Evolutionary conservation across 2,113 vertebrate species (phyloP).

Genomic region (Actenoides lindsayi): DNA sequence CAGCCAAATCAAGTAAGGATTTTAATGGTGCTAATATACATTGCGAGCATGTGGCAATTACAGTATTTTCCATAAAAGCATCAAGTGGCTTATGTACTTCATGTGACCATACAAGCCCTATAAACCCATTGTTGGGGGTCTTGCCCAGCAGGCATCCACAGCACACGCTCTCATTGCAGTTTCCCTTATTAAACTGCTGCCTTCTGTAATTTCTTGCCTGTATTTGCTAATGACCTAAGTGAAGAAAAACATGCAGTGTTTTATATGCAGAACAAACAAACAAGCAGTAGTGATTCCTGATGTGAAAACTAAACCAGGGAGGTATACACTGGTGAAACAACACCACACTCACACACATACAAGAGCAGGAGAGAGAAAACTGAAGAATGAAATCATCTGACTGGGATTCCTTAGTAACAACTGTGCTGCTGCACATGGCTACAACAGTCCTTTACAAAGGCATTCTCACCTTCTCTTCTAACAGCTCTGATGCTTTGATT

Average conservation of each 20-base stretch:
- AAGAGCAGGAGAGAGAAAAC: neutral
- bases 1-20: neutral
- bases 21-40: neutral
- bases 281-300: neutral
- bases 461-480: neutral
- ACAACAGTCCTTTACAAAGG: neutral
- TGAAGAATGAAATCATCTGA: neutral
- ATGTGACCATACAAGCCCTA: neutral
- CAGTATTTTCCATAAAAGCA: neutral
- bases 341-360: neutral
- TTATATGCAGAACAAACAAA: neutral
- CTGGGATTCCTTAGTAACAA: neutral
- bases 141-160: neutral
- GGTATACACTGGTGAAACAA: neutral
- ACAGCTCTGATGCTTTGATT: neutral
- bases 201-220: neutral
- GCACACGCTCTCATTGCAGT: neutral
- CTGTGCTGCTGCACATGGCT: neutral
- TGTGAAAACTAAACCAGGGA: neutral
- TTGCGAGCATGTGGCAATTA: neutral
- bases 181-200: neutral
- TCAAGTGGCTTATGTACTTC: neutral
- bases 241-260: neutral
- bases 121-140: neutral
- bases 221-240: neutral